Percentiles rank a stretch among this genome's conserved stretches.
These are phyloP conservation scores for Delichon dasypus DNA, from an alignment of 2,797 vertebrate species.

Conservation along the genomic window DNA sequence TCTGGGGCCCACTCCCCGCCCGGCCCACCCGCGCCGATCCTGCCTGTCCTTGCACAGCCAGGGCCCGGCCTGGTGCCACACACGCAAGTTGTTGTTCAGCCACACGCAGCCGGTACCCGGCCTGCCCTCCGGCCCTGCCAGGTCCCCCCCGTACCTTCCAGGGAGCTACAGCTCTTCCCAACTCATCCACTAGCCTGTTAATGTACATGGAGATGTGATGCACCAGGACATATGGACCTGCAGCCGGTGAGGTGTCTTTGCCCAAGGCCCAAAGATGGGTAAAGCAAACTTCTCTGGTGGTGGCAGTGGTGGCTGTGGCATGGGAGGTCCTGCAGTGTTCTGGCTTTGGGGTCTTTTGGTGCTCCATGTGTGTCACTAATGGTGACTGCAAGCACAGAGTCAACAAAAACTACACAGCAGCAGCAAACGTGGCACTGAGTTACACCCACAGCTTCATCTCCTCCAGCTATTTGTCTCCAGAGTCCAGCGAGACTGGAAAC, in stretches of 20 bases:
- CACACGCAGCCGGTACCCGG: not conserved
- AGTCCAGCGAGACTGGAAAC: not conserved
- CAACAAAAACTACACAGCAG: not conserved
- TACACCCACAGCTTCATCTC: not conserved
- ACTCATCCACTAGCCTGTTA: not conserved
- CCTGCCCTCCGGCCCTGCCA: not conserved
- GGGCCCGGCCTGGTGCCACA: not conserved
- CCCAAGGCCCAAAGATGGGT: not conserved
- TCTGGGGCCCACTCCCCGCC: not conserved
- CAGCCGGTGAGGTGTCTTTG: not conserved
- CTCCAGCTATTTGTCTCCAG: not conserved
- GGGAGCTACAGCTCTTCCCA: not conserved
- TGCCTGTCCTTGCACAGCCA: not conserved
- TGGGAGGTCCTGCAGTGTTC: not conserved
- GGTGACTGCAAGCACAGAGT: not conserved
- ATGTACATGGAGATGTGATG: fast-evolving
- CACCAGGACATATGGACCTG: not conserved
- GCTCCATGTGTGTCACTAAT: not conserved
- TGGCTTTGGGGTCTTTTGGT: not conserved
- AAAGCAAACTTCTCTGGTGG: no score
- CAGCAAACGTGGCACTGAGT: not conserved
- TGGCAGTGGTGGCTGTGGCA: not conserved
- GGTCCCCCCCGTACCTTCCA: not conserved
- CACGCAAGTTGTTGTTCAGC: not conserved
- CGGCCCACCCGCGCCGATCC: no score